These are phyloP conservation scores for Drosophila sp. DNA, from an alignment of 1,140 invertebrate genomes.

Conservation along the genomic window DNA sequence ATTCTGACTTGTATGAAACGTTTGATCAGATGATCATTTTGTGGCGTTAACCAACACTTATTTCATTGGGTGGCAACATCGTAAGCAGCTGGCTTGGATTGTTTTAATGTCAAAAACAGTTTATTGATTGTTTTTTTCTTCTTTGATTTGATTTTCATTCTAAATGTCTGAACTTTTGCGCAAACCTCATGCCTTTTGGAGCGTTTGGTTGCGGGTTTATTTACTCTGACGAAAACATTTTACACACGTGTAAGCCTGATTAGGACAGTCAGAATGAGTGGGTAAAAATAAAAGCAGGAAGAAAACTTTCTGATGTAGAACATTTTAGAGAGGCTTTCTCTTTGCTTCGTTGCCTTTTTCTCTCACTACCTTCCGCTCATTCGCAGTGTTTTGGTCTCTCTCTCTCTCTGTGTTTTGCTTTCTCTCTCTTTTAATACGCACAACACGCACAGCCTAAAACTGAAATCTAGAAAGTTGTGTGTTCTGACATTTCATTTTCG, in stretches of 20 bases:
- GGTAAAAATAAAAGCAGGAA: not conserved
- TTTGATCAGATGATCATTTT: no score
- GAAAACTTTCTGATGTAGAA: slow-evolving; percentile 11
- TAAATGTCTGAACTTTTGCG: slow-evolving; percentile 1
- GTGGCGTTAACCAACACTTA: no score
- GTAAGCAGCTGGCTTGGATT: no score
- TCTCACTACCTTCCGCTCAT: not conserved
- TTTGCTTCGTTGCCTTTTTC: slow-evolving; percentile 12
- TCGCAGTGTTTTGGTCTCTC: not conserved
- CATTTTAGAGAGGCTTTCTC: slow-evolving; percentile 5
- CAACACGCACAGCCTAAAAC: slow-evolving; percentile 11
- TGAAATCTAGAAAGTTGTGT: slow-evolving; percentile 16
- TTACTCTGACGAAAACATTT: slow-evolving; percentile 43
- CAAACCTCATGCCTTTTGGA: not conserved
- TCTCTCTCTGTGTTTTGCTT: not conserved
- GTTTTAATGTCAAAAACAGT: not conserved
- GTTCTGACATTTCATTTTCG: slow-evolving; percentile 11
- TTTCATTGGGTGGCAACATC: no score
- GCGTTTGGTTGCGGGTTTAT: slow-evolving; percentile 39
- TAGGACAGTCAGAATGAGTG: slow-evolving; percentile 16
- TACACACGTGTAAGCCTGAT: slow-evolving; percentile 65
- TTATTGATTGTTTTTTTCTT: not conserved
- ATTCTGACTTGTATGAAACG: no score
- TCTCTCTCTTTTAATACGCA: slow-evolving; percentile 17
- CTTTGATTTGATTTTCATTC: not conserved